These are phyloP conservation scores for Rhimphoctona megacephalus DNA, from an alignment of 2,888 invertebrate genomes.

Conservation along the genomic window DNA sequence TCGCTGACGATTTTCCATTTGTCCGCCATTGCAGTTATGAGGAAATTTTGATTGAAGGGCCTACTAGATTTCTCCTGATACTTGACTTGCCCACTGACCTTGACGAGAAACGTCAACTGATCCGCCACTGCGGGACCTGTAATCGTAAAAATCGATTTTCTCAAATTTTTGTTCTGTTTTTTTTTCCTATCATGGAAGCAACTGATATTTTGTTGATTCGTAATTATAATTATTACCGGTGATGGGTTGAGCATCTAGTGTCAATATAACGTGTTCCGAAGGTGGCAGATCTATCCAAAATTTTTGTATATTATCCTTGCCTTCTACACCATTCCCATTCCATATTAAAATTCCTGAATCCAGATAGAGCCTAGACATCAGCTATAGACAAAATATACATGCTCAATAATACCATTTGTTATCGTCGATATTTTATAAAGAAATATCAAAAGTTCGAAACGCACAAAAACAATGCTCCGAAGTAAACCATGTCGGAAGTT, in stretches of 20 bases:
- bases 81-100: slow-evolving; percentile 93
- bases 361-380: slow-evolving; percentile 93
- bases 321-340: slow-evolving; percentile 95
- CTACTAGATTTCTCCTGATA: slow-evolving; percentile 88
- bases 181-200: neutral
- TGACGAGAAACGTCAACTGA: slow-evolving; percentile 93
- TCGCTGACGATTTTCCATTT: slow-evolving; percentile 98
- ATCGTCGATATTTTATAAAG: neutral
- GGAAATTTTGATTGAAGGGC: slow-evolving; percentile 93
- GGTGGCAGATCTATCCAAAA: slow-evolving; percentile 94
- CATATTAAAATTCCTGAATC: slow-evolving; percentile 94
- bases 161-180: neutral
- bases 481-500: too few relatives aligned
- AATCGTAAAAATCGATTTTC: slow-evolving; percentile 68
- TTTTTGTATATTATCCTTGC: slow-evolving; percentile 93
- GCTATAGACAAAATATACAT: slow-evolving; percentile 82
- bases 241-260: slow-evolving; percentile 95
- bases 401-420: slow-evolving; percentile 3
- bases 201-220: neutral
- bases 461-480: neutral
- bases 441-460: neutral
- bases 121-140: slow-evolving; percentile 91
- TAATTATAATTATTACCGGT: slow-evolving; percentile 84
- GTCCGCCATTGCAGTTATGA: slow-evolving; percentile 94
- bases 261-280: slow-evolving; percentile 91